These are phyloP conservation scores for Sicus ferrugineus DNA, from an alignment of 2,888 invertebrate species.

Conservation along the genomic window DNA sequence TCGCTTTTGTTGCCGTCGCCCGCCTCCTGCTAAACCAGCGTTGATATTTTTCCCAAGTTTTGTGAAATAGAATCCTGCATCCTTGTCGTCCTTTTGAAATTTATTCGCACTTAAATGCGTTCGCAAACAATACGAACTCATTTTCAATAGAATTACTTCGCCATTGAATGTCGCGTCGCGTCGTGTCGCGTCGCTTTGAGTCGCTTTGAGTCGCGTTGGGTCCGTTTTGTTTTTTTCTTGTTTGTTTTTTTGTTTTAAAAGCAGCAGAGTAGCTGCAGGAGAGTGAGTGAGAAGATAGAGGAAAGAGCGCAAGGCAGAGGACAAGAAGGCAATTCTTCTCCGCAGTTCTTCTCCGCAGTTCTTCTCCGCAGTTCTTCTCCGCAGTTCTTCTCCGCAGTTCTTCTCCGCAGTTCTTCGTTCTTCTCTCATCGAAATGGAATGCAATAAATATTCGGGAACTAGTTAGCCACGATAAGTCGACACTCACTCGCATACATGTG, in stretches of 20 bases:
- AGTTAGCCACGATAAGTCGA: no score
- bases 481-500: no score
- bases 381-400: no score
- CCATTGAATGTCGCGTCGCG: constrained; percentile 21
- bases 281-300: neutral
- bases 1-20: neutral
- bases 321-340: no score
- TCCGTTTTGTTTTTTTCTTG: neutral
- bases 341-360: no score
- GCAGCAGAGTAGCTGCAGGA: neutral
- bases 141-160: constrained; percentile 34
- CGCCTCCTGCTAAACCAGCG: neutral
- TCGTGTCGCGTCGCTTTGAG: no score
- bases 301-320: neutral
- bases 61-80: constrained; percentile 1
- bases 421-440: no score
- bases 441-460: no score
- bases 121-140: constrained; percentile 25
- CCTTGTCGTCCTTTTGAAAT: constrained; percentile 32
- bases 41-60: neutral
- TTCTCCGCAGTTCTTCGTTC: no score
- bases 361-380: no score
- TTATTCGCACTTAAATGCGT: constrained; percentile 38
- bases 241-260: neutral
- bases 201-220: no score